Base-by-base conservation (phyloP, 2,797 vertebrate genomes). In the Podargus strigoides region DNA sequence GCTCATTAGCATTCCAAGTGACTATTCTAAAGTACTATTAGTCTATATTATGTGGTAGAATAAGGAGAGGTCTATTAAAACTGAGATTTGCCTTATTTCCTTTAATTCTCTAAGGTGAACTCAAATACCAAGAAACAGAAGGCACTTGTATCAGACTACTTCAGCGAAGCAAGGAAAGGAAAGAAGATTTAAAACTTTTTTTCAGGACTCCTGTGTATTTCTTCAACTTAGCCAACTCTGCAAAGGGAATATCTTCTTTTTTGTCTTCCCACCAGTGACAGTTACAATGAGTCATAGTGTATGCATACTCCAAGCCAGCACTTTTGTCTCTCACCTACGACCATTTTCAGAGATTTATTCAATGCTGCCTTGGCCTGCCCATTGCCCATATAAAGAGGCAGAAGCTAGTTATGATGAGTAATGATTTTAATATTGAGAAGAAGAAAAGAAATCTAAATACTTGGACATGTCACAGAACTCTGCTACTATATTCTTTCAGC, bases 41-140 rank as follows among this genome's bases (percentile, higher is more conserved):
- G 70, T 67, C 63, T 75, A 69, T 17, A 67, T 74, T 76, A 67
- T 36, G 13, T 56, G 9, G 34, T 62, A 85, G 55, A 95, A 90
- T 82, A 90, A 87, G 74, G 63, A 49, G n/a, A 83, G 27, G 41
- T 82, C 63, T 87, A 74, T 89, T 89, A 90, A 94, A 90, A 66
- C 23, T 34, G 79, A 85, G 12, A 37, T 67, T 92, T 93, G 19
- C 67, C 30, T 91, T 95, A 82, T 87, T 93, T 82, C 59, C n/a
- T 89, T 92, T 60, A 85, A 89, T 69, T 83, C 52, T 93, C 74
- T 63, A 53, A 77, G 86, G 77, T 74, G 76, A 95, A 30, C 28
- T 93, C 42, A 73, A 91, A 89, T 34, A 63, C 41, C 34, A 85
- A 89, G 67, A 82, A 90, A 70, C 56, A 79, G 50, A 82, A 82